Base-by-base conservation (phyloP, 2,113 vertebrate species). In the Ascaphus truei region DNA sequence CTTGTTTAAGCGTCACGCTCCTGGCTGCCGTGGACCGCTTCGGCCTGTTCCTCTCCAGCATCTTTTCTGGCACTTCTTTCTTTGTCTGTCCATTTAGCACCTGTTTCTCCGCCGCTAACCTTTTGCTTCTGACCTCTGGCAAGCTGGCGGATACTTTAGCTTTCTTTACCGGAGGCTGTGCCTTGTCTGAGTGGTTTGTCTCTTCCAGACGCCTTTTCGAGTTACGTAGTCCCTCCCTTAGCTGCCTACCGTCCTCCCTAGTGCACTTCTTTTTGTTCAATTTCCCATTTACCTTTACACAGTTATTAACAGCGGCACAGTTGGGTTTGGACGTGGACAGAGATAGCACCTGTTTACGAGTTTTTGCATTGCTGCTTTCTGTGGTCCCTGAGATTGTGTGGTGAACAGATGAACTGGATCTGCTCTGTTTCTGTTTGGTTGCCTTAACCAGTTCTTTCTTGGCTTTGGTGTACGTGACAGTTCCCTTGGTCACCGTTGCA, bases 331-430 rank as follows among this genome's bases (percentile, higher is more conserved):
- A 88, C 66, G 80, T 81, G 83, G 85, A 88, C 84, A 90, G 90
- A 86, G 95, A 91, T 95, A 99, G 96, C 97, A 99, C 97, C 96
- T 98, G 96, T 96, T 98, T 98, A 89, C 96, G 95, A 81, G 96
- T 98, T 98, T 99, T 99, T 99, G 97, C 96, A 98, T 98, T 96
- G 94, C 94, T 97, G 94, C 93, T 93, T 93, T 94, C 93, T 87
- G 85, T 90, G 96, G 96, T 99, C 93, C 97, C 97, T 99, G 97
- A 99, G 97, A 95, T 90, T 92, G 84, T 90, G 84, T 90, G 89
- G 88, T 93, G 91, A 91, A 92, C 89, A 83, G 92, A 87, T 86
- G 92, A 92, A 89, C 91, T 92, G 90, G 93, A 85, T 86, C 92
- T 95, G 90, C 91, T 90, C 85, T 93, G 93, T 91, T 91, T 93